Base-by-base conservation (phyloP, 2,797 vertebrate species). In the Acanthis flammea region DNA sequence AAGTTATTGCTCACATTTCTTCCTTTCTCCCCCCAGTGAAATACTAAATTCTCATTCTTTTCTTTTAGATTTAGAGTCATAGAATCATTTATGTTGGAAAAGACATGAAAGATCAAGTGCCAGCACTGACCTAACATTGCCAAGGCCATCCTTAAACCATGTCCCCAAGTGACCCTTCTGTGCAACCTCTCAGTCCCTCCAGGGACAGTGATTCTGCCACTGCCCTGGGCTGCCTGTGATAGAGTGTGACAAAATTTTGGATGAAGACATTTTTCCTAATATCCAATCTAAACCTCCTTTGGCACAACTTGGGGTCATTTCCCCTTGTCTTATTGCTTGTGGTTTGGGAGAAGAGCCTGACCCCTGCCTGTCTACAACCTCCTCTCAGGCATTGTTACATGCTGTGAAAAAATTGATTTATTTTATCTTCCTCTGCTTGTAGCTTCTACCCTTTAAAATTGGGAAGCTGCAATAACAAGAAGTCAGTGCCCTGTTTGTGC, bases 371-470 rank as follows among this genome's bases (percentile, higher is more conserved):
- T 8, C 44, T 18, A 31, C 12, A n/a, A 1, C 10, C 18, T 50
- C 37, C 23, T 65, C 12, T 44, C 35, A 42, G 42, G 17, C 22
- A 42, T 7, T 83, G 22, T 54, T 68, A 80, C 84, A 62, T 78
- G 77, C 77, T 87, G 58, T 17, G 11, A 78, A 37, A 54, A 66
- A 65, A 25, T 10, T 4, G 23, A 71, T 92, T 39, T 28, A 23
- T 54, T 93, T 35, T 27, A 21, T 55, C 54, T 72, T 55, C 11
- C 12, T 2, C 35, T 54, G 1, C 9, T 48, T 47, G 39, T 41
- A 93, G 30, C 14, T 94, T 45, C 28, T 74, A 39, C 18, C 22
- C 41, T 92, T 95, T 78, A 86, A 76, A 93, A 95, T 44, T 78
- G 17, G 63, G 95, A 79, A 62, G 62, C 28, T 39, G 48, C 12